Conservation (phyloP, 1,140 invertebrate species). For the Eubasilissa regina region DNA sequence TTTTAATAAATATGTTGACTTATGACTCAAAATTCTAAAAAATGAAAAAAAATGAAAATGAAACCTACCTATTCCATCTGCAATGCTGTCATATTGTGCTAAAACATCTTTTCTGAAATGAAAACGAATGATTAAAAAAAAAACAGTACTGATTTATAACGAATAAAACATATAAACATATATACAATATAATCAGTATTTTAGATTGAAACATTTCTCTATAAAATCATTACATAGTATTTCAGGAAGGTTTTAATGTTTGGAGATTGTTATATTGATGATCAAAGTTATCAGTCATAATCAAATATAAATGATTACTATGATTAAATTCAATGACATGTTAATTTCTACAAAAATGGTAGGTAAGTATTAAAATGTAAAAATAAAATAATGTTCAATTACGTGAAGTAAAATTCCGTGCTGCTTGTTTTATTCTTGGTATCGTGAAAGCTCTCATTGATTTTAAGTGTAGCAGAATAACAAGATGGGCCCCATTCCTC, state of each 20-base stretch:
- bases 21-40: not conserved
- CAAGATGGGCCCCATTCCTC: conserved; percentile 73
- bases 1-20: too few species aligned
- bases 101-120: conserved; percentile 73
- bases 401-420: conserved; percentile 69
- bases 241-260: too few species aligned
- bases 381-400: conserved; percentile 52
- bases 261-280: too few species aligned
- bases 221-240: conserved; percentile 72
- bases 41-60: not conserved
- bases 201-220: conserved; percentile 71
- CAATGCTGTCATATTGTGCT: conserved; percentile 74
- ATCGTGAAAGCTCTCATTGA: conserved; percentile 62
- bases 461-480: conserved; percentile 63
- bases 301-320: too few species aligned
- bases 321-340: too few species aligned
- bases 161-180: too few species aligned
- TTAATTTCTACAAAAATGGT: not conserved
- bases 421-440: conserved; percentile 64
- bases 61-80: conserved; percentile 78
- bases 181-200: conserved; percentile 60
- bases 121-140: not conserved
- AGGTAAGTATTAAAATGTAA: conserved; percentile 55
- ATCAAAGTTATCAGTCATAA: too few species aligned
- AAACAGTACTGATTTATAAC: conserved; percentile 48